Conservation (phyloP, 2,113 vertebrate genomes). For the Embiotoca jacksoni region DNA sequence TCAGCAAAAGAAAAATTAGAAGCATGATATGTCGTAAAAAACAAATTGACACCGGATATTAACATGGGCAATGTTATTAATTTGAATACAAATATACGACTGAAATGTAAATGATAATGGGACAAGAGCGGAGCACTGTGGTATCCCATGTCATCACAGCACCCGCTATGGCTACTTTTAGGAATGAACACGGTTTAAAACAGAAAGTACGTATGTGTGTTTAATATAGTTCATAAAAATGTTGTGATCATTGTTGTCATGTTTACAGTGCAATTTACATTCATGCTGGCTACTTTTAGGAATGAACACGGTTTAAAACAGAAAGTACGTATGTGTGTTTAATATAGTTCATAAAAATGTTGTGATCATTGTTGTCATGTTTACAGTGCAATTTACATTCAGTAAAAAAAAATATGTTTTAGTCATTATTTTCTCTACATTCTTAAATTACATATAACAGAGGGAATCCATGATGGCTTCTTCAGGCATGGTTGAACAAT, state of each 20-base stretch:
- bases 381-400: too few relatives aligned
- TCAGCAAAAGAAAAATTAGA: neutral
- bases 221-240: too few relatives aligned
- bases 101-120: neutral
- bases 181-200: neutral
- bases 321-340: neutral
- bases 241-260: too few relatives aligned
- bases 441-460: neutral
- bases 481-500: conserved; percentile 12
- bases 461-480: conserved; percentile 6
- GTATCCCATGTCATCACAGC: neutral
- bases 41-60: neutral
- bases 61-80: neutral
- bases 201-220: neutral
- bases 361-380: too few relatives aligned
- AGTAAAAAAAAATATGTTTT: neutral
- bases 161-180: neutral
- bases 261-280: too few relatives aligned
- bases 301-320: neutral
- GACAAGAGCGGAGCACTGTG: neutral
- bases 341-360: too few relatives aligned
- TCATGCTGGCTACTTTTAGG: neutral
- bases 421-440: neutral
- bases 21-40: neutral
- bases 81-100: neutral